Evolutionary conservation across 2,113 vertebrate species (phyloP).

Genomic region (Alectura lathami): DNA sequence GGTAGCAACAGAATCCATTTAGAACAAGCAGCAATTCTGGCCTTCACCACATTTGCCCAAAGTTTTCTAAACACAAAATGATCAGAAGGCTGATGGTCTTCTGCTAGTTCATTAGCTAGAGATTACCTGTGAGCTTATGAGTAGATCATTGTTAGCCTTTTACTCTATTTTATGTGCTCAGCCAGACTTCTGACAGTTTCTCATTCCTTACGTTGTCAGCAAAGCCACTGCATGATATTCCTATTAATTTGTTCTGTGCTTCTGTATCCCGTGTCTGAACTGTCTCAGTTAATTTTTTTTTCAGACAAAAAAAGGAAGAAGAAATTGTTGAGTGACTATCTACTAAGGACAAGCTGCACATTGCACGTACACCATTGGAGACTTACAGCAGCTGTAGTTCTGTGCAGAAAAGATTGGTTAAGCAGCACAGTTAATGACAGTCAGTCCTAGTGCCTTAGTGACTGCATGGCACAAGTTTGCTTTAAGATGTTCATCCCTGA

Average conservation of each 20-base stretch:
- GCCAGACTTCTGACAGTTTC: not conserved
- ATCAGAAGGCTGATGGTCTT: not conserved
- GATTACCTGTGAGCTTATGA: not conserved
- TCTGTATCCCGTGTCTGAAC: not conserved
- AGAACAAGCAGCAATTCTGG: not conserved
- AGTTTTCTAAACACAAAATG: not conserved
- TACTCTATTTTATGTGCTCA: not conserved
- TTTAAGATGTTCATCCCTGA: not conserved
- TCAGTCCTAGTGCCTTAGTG: not conserved
- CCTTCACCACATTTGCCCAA: not conserved
- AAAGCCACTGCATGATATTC: not conserved
- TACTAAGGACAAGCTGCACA: not conserved
- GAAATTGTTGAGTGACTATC: not conserved
- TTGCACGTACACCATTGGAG: not conserved
- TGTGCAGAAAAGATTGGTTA: not conserved
- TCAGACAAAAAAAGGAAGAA: not conserved
- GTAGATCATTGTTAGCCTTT: not conserved
- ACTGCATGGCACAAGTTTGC: not conserved
- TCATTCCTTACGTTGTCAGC: not conserved
- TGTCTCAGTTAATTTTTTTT: not conserved
- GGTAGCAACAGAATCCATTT: not conserved
- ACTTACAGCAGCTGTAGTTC: not conserved
- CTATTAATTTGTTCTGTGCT: not conserved
- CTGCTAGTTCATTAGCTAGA: not conserved
- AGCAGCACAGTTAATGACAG: not conserved